These are phyloP conservation scores for Neoaliturus tenellus DNA, from an alignment of 2,888 invertebrate genomes.

Conservation along the genomic window DNA sequence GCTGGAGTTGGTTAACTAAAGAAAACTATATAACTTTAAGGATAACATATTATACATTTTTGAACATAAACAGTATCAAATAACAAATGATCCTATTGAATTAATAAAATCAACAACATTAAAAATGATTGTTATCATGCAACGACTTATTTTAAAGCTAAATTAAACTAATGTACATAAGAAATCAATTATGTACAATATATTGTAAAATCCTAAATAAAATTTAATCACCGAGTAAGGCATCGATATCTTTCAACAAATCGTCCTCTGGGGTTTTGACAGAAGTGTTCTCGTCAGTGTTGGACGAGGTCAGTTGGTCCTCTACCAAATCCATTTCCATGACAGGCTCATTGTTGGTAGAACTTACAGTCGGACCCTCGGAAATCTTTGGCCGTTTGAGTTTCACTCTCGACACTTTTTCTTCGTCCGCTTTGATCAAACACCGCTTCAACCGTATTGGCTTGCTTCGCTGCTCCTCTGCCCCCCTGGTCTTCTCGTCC, in stretches of 20 bases:
- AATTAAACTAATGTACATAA: neutral
- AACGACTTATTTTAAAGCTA: neutral
- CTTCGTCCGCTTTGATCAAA: neutral
- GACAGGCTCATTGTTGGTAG: slow-evolving; percentile 12
- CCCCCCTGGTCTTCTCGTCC: neutral
- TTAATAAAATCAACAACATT: neutral
- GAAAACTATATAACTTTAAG: too few species aligned
- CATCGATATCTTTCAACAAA: slow-evolving; percentile 55
- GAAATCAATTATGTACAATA: neutral
- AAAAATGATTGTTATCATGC: neutral
- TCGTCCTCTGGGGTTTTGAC: slow-evolving; percentile 40
- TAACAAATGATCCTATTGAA: neutral
- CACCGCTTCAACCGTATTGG: slow-evolving; percentile 49
- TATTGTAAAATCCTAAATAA: neutral
- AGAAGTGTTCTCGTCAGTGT: neutral
- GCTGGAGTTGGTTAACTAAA: too few species aligned
- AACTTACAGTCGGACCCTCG: slow-evolving; percentile 36
- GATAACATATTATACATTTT: too few species aligned
- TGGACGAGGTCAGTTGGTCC: neutral
- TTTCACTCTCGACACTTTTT: slow-evolving; percentile 1
- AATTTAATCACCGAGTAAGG: slow-evolving; percentile 46
- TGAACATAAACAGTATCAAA: too few species aligned
- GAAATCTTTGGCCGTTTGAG: slow-evolving; percentile 26
- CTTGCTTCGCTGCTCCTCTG: slow-evolving; percentile 27
- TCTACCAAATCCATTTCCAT: neutral